phyloP scores from a whole-genome alignment of 2,113 vertebrate genomes.

The Anoplopoma fimbria region DNA sequence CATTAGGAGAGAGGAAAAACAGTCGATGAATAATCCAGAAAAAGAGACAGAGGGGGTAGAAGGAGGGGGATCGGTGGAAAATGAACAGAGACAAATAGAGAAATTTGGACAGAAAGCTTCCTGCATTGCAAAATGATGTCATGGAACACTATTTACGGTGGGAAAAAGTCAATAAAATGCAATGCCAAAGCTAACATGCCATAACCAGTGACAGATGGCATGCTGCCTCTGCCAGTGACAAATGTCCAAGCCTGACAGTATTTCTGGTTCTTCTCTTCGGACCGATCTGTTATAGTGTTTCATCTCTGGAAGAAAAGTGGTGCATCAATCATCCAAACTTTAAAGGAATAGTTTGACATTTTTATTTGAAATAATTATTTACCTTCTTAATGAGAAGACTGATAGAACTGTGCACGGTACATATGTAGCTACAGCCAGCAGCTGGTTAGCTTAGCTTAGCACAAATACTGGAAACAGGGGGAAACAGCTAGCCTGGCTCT shows the following conservation, averaged over 20 bases:
- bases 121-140: slow-evolving; percentile 16
- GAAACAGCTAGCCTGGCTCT: neutral
- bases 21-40: slow-evolving; percentile 55
- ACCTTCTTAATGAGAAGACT: neutral
- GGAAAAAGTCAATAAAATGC: slow-evolving; percentile 28
- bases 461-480: neutral
- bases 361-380: neutral
- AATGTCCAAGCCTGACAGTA: neutral
- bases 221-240: slow-evolving; percentile 6
- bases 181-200: slow-evolving; percentile 44
- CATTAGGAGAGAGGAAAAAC: slow-evolving; percentile 62
- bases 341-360: neutral
- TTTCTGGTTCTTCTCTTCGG: neutral
- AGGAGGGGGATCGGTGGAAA: too few species aligned
- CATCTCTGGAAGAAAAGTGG: neutral
- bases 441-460: neutral
- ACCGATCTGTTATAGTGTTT: neutral
- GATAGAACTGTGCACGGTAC: neutral
- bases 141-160: neutral
- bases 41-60: neutral
- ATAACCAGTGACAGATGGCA: slow-evolving; percentile 1
- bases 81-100: too few species aligned
- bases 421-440: neutral
- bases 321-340: neutral
- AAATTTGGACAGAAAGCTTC: slow-evolving; percentile 22